A percentile compares a stretch with the other conserved stretches of the same genome.
Conservation (phyloP, 2,113 vertebrate genomes). For the Entomyzon cyanotis region DNA sequence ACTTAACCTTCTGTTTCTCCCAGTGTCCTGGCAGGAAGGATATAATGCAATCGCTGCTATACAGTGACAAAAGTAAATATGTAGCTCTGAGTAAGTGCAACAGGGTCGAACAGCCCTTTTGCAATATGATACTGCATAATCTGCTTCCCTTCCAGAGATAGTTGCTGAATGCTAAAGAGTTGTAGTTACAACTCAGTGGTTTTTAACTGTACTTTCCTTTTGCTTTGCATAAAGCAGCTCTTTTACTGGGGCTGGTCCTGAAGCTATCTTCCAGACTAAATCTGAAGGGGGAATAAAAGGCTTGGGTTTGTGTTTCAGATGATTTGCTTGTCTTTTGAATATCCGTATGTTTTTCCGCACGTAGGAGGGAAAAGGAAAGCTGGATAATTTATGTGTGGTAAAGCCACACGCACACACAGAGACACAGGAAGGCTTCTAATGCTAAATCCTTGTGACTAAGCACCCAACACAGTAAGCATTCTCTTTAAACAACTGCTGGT, state of each 20-base stretch:
- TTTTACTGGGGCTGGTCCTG: background rate
- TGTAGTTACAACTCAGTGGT: background rate
- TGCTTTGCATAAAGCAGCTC: background rate
- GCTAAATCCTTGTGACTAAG: slow-evolving; percentile 47
- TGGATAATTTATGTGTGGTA: slow-evolving; percentile 60
- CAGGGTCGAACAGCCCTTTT: slow-evolving; percentile 51
- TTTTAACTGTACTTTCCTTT: slow-evolving; percentile 11
- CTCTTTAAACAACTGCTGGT: slow-evolving; percentile 35
- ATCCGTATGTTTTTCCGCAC: background rate
- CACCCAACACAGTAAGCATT: slow-evolving; percentile 26
- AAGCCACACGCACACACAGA: slow-evolving; percentile 35
- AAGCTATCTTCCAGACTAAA: background rate
- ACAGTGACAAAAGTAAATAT: slow-evolving; percentile 62
- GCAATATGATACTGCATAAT: slow-evolving; percentile 54
- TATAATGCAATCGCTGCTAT: slow-evolving; percentile 53
- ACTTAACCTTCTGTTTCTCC: slow-evolving; percentile 55
- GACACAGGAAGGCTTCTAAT: slow-evolving; percentile 27
- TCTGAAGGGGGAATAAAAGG: background rate
- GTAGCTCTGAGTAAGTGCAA: slow-evolving; percentile 23
- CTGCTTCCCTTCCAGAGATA: slow-evolving; percentile 46
- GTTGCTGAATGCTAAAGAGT: slow-evolving; percentile 45
- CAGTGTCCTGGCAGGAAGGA: slow-evolving; percentile 50
- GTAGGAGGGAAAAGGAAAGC: slow-evolving; percentile 44
- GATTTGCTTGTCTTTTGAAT: background rate
- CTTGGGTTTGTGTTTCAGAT: background rate